phyloP scores from a whole-genome alignment of 2,888 invertebrate species.

The Tupiocoris notatus region DNA sequence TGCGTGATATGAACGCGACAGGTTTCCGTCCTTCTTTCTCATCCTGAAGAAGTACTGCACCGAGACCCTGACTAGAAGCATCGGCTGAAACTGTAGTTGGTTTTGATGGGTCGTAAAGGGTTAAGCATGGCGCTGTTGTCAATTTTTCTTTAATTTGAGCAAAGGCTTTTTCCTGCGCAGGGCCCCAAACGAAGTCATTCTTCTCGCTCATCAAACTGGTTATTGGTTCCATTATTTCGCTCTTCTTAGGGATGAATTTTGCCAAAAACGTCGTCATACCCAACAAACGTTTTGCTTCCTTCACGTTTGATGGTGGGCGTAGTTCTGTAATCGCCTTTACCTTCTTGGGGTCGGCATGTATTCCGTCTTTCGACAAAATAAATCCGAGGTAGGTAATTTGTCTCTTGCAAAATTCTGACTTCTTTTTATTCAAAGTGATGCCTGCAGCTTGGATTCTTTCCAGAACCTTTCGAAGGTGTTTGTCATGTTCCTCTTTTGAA shows the following conservation, averaged over 20 bases:
- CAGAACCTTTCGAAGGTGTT: conserved; percentile 9
- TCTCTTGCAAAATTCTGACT: too few species aligned
- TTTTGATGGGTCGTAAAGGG: conserved; percentile 7
- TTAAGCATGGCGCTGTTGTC: conserved; percentile 3
- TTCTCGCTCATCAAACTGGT: conserved; percentile 32
- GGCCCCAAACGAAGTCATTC: conserved; percentile 28
- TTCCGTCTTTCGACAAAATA: conserved; percentile 43
- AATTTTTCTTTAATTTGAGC: conserved; percentile 4
- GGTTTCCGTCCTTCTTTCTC: too few species aligned
- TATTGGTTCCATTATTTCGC: too few species aligned
- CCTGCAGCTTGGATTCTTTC: conserved; percentile 15
- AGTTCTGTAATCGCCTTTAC: too few species aligned
- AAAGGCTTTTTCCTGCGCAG: conserved; percentile 22
- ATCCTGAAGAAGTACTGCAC: too few species aligned
- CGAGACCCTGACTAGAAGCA: too few species aligned
- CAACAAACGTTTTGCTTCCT: too few species aligned
- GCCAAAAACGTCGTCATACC: too few species aligned
- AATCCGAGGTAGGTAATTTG: conserved; percentile 49
- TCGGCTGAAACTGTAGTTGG: conserved; percentile 1
- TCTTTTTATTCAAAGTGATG: conserved; percentile 17
- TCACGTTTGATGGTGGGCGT: too few species aligned
- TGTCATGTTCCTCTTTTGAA: conserved; percentile 32
- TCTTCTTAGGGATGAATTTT: too few species aligned
- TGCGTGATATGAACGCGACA: too few species aligned
- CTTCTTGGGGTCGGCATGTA: too few species aligned